Evolutionary conservation across 1,140 invertebrate genomes (phyloP).

Genomic region (Ylistrum balloti): DNA sequence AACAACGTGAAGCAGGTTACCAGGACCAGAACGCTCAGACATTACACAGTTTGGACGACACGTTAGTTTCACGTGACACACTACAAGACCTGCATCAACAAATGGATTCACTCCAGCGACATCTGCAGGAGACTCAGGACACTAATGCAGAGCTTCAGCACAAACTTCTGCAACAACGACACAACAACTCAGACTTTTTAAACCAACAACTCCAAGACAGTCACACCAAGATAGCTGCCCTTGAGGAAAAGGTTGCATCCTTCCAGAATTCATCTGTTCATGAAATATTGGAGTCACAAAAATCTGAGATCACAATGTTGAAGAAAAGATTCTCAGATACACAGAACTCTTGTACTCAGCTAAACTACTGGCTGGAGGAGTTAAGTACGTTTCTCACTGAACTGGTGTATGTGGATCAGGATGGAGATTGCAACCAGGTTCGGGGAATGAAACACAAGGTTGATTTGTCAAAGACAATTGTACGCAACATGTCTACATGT

Average conservation of each 20-base stretch:
- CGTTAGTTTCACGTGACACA: slow-evolving; percentile 42
- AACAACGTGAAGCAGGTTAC: neutral
- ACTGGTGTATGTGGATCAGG: slow-evolving; percentile 48
- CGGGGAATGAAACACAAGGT: slow-evolving; percentile 57
- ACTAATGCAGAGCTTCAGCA: slow-evolving; percentile 56
- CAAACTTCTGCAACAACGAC: slow-evolving; percentile 53
- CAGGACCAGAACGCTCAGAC: slow-evolving; percentile 43
- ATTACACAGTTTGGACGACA: slow-evolving; percentile 48
- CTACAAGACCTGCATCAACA: slow-evolving; percentile 46
- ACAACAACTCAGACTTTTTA: slow-evolving; percentile 9
- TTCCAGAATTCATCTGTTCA: slow-evolving; percentile 50
- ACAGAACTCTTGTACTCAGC: slow-evolving; percentile 61
- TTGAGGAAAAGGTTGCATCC: slow-evolving; percentile 45
- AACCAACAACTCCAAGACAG: slow-evolving; percentile 54
- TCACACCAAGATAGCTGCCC: neutral
- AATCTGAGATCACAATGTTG: slow-evolving; percentile 55
- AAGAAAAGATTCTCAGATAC: slow-evolving; percentile 59
- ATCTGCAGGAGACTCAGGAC: slow-evolving; percentile 57
- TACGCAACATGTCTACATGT: slow-evolving; percentile 22
- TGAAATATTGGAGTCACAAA: slow-evolving; percentile 55
- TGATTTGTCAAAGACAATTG: slow-evolving; percentile 40
- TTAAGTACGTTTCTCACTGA: slow-evolving; percentile 59
- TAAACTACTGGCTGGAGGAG: slow-evolving; percentile 62
- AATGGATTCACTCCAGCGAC: slow-evolving; percentile 41
- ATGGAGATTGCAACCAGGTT: slow-evolving; percentile 33